phyloP scores from a whole-genome alignment of 2,797 vertebrate species.

The Cynodonichthys magdalenae region DNA sequence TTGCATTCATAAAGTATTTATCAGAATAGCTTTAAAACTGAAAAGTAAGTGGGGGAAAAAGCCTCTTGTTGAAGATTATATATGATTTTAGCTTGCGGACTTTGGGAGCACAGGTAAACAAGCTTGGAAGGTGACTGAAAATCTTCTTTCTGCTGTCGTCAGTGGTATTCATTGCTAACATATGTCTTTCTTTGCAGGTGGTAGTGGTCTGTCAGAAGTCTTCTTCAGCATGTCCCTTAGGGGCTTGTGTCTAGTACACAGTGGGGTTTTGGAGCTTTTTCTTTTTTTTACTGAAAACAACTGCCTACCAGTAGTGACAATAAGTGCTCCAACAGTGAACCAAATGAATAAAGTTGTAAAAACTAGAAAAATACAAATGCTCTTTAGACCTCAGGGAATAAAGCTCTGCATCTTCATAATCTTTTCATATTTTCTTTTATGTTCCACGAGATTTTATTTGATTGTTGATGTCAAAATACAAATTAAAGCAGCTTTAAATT shows the following conservation, averaged over 20 bases:
- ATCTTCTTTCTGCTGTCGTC: background rate
- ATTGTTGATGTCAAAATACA: slow-evolving; percentile 2
- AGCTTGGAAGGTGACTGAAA: background rate
- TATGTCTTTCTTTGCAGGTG: background rate
- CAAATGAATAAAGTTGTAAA: slow-evolving; percentile 22
- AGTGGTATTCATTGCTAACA: background rate
- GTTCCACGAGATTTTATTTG: background rate
- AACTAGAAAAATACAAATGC: background rate
- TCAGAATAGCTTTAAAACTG: too few relatives aligned
- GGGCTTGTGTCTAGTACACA: slow-evolving; percentile 2
- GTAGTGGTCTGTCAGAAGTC: slow-evolving; percentile 2
- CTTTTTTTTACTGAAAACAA: slow-evolving; percentile 18
- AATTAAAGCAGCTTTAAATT: slow-evolving; percentile 9
- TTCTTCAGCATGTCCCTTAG: slow-evolving; percentile 19
- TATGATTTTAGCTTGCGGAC: background rate
- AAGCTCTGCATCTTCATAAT: background rate
- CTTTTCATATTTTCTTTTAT: background rate
- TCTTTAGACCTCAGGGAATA: background rate
- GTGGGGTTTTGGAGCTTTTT: slow-evolving; percentile 18
- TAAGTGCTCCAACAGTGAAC: slow-evolving; percentile 12
- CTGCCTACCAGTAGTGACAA: slow-evolving; percentile 18
- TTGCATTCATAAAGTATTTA: too few relatives aligned
- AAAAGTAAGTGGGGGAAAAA: too few relatives aligned
- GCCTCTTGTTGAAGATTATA: too few relatives aligned
- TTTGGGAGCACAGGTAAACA: slow-evolving; percentile 2